Evolutionary conservation across 2,113 vertebrate species (phyloP), one percentile per base, ranked within the genome.

Genomic region (Ageneiosus marmoratus): DNA sequence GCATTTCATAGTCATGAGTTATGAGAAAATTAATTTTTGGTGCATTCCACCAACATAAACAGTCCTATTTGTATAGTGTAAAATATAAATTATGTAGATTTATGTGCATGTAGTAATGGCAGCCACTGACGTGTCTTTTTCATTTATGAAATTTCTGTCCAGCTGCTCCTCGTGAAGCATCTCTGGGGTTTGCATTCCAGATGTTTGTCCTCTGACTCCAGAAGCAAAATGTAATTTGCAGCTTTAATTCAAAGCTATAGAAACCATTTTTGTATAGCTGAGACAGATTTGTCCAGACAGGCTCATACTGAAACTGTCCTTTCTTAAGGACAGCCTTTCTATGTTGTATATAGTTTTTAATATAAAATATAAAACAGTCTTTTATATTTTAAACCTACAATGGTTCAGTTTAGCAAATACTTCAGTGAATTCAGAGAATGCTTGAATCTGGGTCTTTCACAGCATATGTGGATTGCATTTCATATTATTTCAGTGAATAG

Each of bases 201-300:
- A 98, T 99, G 97, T 96, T 95, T 89, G 70, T 58, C 85, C 88
- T 92, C 76, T 51, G 88, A 84, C 89, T 94, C 95, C 94, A 95
- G 91, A 87, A 88, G 89, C 89, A 91, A 91, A 94, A 91, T 96
- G 94, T 96, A 93, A 96, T 93, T 90, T 91, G 86, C 90, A 85
- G 88, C 91, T 88, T 88, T 69, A 83, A 89, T 77, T 90, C 89
- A 89, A 79, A 78, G 83, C 88, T 89, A 85, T 88, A 88, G 90
- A 91, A 82, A 87, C 90, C 88, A 76, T 82, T 87, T 90, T 89
- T 90, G 91, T 89, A 95, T 70, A 55, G 44, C 75, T 95, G 94
- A 95, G 93, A 92, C 94, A 92, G 93, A 94, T 93, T 90, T 56
- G 60, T 63, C 78, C 48, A 67, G 46, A 37, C 60, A 51, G 18